Evolutionary conservation across 2,797 vertebrate species (phyloP).

Genomic region (Aplochiton taeniatus): DNA sequence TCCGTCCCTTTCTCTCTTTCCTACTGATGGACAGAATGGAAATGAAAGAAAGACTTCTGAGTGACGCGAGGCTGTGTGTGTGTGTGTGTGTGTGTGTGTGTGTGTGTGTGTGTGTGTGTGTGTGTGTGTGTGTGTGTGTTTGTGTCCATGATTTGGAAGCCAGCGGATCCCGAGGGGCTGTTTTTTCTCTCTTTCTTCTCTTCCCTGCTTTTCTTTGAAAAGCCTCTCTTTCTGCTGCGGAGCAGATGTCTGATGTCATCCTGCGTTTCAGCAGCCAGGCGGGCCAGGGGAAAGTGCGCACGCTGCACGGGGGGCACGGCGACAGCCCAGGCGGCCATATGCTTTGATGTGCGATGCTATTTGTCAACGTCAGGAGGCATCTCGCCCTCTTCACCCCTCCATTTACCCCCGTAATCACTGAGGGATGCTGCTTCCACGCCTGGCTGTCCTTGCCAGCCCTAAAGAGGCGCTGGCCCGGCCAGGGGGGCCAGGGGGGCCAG

Average conservation of each 20-base stretch:
- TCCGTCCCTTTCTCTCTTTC: neutral
- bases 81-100: slow-evolving; percentile 14
- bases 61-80: slow-evolving; percentile 38
- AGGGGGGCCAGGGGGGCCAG: neutral
- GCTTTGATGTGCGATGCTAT: slow-evolving; percentile 42
- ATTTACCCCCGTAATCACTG: neutral
- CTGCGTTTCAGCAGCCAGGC: slow-evolving; percentile 48
- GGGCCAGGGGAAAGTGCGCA: slow-evolving; percentile 43
- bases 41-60: slow-evolving; percentile 36
- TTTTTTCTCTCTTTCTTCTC: slow-evolving; percentile 14
- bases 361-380: slow-evolving; percentile 15
- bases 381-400: neutral
- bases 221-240: slow-evolving; percentile 35
- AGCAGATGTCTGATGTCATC: slow-evolving; percentile 66
- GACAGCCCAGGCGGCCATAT: neutral
- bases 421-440: too few relatives aligned
- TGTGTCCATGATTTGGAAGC: slow-evolving; percentile 42
- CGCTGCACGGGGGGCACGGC: slow-evolving; percentile 1
- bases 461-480: too few relatives aligned
- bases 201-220: slow-evolving; percentile 30
- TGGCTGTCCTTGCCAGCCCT: too few relatives aligned
- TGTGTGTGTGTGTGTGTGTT: slow-evolving; percentile 18
- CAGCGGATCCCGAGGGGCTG: slow-evolving; percentile 32
- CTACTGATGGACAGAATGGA: slow-evolving; percentile 8
- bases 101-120: slow-evolving; percentile 4